Evolutionary conservation across 2,113 vertebrate genomes (phyloP).

Genomic region (Silurus meridionalis): DNA sequence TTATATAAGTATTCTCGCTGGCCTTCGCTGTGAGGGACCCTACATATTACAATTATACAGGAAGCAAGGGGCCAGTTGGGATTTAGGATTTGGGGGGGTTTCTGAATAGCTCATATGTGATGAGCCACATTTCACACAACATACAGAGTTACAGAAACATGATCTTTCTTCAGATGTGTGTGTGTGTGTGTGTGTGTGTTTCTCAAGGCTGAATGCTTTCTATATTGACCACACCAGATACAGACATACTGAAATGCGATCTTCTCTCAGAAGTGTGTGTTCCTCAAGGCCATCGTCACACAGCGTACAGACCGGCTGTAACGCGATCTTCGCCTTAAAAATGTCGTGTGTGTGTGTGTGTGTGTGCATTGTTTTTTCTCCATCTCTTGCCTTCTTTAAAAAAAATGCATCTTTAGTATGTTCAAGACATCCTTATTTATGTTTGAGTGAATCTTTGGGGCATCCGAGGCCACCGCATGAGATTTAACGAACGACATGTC

Average conservation of each 20-base stretch:
- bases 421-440: slow-evolving; percentile 44
- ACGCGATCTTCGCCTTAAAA: slow-evolving; percentile 10
- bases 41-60: background rate
- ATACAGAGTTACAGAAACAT: slow-evolving; percentile 15
- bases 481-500: slow-evolving; percentile 50
- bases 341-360: background rate
- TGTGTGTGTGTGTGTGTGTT: background rate
- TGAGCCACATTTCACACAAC: slow-evolving; percentile 21
- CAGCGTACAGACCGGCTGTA: background rate
- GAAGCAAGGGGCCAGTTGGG: background rate
- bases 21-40: background rate
- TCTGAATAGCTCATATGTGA: background rate
- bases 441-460: slow-evolving; percentile 46
- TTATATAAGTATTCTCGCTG: background rate
- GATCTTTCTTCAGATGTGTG: slow-evolving; percentile 25
- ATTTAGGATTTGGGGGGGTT: background rate
- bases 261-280: slow-evolving; percentile 8
- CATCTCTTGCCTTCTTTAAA: background rate
- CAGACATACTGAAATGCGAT: slow-evolving; percentile 19
- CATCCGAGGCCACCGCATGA: slow-evolving; percentile 21
- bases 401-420: slow-evolving; percentile 35
- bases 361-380: too few species aligned
- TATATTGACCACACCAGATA: slow-evolving; percentile 6
- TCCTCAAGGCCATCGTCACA: slow-evolving; percentile 7
- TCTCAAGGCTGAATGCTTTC: background rate